These are phyloP conservation scores for Hartigia nigra DNA, from an alignment of 2,888 invertebrate genomes.

Conservation along the genomic window DNA sequence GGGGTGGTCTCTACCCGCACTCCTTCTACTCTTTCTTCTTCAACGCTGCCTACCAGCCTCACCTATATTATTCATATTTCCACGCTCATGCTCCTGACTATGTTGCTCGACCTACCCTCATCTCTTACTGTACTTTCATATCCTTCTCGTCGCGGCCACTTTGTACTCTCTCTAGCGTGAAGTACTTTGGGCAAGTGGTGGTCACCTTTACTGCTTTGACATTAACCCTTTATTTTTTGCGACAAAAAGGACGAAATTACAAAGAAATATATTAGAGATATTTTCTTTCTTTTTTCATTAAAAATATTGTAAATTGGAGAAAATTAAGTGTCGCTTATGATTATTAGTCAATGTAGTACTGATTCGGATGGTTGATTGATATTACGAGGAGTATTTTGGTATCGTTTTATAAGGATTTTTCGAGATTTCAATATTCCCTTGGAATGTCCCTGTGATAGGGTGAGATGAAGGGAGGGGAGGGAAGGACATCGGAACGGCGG, in stretches of 20 bases:
- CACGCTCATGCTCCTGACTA: slow-evolving; percentile 46
- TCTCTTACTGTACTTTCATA: background rate
- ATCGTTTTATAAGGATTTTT: background rate
- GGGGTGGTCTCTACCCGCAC: slow-evolving; percentile 64
- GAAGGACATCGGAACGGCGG: background rate
- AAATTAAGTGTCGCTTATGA: background rate
- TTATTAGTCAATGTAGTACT: background rate
- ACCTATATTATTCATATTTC: slow-evolving; percentile 61
- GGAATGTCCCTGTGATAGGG: background rate
- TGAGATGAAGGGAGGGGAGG: background rate
- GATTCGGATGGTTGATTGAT: background rate
- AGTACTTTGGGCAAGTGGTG: background rate
- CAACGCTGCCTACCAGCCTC: slow-evolving; percentile 36
- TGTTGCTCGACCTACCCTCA: slow-evolving; percentile 26
- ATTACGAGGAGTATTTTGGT: background rate
- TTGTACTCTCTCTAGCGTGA: slow-evolving; percentile 11
- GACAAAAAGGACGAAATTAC: background rate
- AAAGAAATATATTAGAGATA: background rate
- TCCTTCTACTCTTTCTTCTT: slow-evolving; percentile 43
- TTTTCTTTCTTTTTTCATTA: background rate
- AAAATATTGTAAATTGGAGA: background rate
- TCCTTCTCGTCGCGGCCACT: slow-evolving; percentile 20
- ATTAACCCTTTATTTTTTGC: background rate
- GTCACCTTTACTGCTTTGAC: background rate
- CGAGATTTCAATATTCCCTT: background rate